Evolutionary conservation across 2,113 vertebrate species (phyloP).

Genomic region (Mesembrinibis cayennensis): DNA sequence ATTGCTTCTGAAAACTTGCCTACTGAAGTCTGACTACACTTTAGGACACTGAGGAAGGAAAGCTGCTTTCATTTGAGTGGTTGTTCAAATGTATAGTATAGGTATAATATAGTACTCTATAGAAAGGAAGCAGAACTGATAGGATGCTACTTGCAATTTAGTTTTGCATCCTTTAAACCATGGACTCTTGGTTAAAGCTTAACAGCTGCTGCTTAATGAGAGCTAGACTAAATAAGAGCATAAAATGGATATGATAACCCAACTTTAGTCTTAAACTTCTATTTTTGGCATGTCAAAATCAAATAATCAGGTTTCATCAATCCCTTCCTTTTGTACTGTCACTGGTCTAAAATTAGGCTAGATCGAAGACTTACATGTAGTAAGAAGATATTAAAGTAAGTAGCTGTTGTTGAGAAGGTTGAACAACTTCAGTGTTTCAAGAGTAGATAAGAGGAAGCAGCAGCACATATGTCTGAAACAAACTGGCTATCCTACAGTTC

Average conservation of each 20-base stretch:
- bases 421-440: neutral
- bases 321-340: neutral
- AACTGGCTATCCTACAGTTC: neutral
- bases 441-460: neutral
- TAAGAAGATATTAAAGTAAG: neutral
- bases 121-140: neutral
- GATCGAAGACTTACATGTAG: neutral
- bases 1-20: neutral
- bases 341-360: neutral
- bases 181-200: neutral
- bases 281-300: neutral
- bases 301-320: neutral
- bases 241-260: neutral
- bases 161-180: neutral
- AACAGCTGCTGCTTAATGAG: neutral
- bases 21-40: neutral
- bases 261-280: neutral
- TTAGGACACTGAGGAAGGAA: neutral
- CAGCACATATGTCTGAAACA: neutral
- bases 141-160: neutral
- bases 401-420: neutral
- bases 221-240: neutral
- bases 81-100: neutral
- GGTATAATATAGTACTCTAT: neutral
- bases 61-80: neutral